Evolutionary conservation across 1,140 invertebrate species (phyloP), one percentile per base, ranked within the genome.

Genomic region (Trichonephila inaurata): DNA sequence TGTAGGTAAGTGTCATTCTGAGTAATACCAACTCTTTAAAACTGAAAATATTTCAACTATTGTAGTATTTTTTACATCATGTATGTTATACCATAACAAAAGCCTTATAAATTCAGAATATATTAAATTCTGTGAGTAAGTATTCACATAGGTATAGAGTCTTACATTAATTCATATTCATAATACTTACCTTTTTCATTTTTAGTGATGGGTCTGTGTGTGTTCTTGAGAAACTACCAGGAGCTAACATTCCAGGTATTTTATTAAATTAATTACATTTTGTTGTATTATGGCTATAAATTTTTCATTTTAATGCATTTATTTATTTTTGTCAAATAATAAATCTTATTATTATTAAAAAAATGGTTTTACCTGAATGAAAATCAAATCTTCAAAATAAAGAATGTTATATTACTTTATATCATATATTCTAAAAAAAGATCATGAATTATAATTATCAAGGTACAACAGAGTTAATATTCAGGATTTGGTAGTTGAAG

Each of bases 1-100:
- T 96, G 97, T 92, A 97, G 97, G 97, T 97, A 96, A 95, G 94
- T 61, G 28, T 28, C 28, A n/a, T n/a, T n/a, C n/a, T n/a, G n/a
- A n/a, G n/a, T n/a, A n/a, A n/a, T n/a, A n/a, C n/a, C n/a, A 51
- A 0, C 5, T 51, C 8, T 10, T 10, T 51, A 5, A 51, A 8
- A 51, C 44, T 51, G 5, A 51, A 51, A 51, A 51, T 51, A 0
- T 51, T 51, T 51, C 44, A 51, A 10, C 5, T 51, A 51, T 51
- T 51, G 44, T 3, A 51, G 44, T 10, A 51, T 6, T 66, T 66
- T 7, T 66, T 66, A 6, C 8, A 10, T 10, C 21, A 7, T 64
- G 18, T 64, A 21, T 64, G n/a, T 64, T 64, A 19, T 64, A 6
- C 5, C 21, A 64, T 19, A 21, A 21, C 19, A 64, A 61, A 61